These are phyloP conservation scores for Guaruba guarouba DNA, from an alignment of 2,113 vertebrate species.

Conservation along the genomic window DNA sequence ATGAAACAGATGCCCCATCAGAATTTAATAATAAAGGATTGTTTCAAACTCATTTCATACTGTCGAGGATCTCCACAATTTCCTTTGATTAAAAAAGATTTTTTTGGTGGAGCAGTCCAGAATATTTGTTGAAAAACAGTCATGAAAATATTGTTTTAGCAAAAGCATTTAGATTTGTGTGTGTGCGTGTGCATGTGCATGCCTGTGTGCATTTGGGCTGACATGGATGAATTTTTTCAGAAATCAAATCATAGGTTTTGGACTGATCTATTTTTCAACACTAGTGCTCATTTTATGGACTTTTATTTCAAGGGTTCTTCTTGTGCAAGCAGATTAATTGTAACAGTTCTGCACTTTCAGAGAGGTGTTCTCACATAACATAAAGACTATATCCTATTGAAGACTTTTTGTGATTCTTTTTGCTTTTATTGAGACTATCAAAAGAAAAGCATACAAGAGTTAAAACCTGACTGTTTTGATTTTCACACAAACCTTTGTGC, in stretches of 20 bases:
- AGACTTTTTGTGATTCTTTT: background rate
- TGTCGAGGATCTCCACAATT: background rate
- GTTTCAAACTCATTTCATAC: constrained; percentile 21
- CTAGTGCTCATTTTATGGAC: background rate
- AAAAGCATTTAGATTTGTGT: background rate
- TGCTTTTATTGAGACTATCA: background rate
- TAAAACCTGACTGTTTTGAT: background rate
- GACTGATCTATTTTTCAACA: background rate
- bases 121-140: background rate
- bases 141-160: background rate
- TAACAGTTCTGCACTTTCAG: background rate
- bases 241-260: background rate
- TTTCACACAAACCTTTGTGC: background rate
- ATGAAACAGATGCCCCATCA: constrained; percentile 45
- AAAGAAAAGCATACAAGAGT: background rate
- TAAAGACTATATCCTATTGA: background rate
- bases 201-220: background rate
- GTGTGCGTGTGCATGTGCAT: background rate
- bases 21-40: constrained; percentile 52
- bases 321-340: background rate
- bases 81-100: background rate
- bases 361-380: background rate
- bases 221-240: background rate
- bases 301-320: background rate
- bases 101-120: background rate